These are phyloP conservation scores for Phrynosoma platyrhinos DNA, from an alignment of 2,113 vertebrate species.

Conservation along the genomic window DNA sequence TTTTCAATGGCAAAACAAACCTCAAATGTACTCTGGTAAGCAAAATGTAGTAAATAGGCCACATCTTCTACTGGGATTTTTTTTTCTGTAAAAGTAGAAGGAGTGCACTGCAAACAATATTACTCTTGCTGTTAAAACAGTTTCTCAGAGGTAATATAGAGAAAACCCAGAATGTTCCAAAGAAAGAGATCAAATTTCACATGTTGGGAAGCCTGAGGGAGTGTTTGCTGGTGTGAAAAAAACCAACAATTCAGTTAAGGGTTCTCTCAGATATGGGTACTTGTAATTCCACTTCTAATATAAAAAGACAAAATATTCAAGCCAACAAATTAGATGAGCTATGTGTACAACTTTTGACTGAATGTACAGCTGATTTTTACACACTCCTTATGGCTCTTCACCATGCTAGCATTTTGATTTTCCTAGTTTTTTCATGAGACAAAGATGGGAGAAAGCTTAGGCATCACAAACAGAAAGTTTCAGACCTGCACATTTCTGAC, in stretches of 20 bases:
- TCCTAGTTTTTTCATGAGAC: too few relatives aligned
- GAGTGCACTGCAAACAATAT: background rate
- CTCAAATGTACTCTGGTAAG: constrained; percentile 51
- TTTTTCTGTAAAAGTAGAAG: background rate
- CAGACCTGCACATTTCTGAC: too few relatives aligned
- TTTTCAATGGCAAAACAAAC: constrained; percentile 48
- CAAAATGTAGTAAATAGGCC: constrained; percentile 54
- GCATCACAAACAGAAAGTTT: too few relatives aligned
- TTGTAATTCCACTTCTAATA: background rate
- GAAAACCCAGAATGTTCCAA: constrained; percentile 13
- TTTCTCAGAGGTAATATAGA: constrained; percentile 10
- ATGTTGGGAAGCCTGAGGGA: background rate
- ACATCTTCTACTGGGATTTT: constrained; percentile 48
- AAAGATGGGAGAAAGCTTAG: too few relatives aligned
- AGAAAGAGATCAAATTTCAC: background rate
- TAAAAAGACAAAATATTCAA: background rate
- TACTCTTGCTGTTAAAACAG: constrained; percentile 33
- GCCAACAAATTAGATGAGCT: background rate
- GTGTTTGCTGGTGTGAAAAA: constrained; percentile 12
- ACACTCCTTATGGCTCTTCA: background rate
- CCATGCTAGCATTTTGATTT: too few relatives aligned
- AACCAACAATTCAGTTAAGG: background rate
- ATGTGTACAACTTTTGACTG: background rate
- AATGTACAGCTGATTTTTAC: background rate
- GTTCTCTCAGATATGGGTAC: background rate